Conservation (phyloP, 2,888 invertebrate genomes). For the Laothoe populi region DNA sequence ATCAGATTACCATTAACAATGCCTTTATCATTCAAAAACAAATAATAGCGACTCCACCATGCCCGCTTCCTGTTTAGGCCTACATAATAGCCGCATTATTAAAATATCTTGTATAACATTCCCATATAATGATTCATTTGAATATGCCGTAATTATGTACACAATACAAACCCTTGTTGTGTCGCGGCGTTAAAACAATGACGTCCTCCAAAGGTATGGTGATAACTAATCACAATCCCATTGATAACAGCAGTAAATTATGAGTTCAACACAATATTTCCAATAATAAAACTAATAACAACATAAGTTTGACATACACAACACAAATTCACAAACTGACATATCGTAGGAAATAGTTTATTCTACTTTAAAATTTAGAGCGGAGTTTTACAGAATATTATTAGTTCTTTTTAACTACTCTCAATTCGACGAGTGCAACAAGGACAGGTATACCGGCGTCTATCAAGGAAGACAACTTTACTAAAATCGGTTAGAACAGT, state of each 20-base stretch:
- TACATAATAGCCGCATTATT: conserved; percentile 60
- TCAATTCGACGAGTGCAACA: neutral
- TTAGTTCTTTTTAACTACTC: neutral
- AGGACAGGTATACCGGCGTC: conserved; percentile 55
- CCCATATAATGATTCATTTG: conserved; percentile 77
- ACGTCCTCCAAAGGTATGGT: conserved; percentile 40
- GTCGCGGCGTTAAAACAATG: conserved; percentile 44
- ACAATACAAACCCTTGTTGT: conserved; percentile 57
- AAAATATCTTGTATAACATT: conserved; percentile 72
- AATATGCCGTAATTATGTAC: conserved; percentile 56
- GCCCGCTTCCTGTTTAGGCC: conserved; percentile 63
- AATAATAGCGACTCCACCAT: conserved; percentile 42
- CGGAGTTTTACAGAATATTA: neutral
- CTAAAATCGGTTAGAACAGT: conserved; percentile 27
- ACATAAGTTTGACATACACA: conserved; percentile 79
- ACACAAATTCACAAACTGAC: conserved; percentile 63
- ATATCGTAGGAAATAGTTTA: conserved; percentile 49
- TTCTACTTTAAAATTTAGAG: conserved; percentile 31
- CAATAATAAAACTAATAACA: conserved; percentile 69
- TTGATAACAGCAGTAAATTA: conserved; percentile 61
- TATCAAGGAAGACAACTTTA: conserved; percentile 38
- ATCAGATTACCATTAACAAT: conserved; percentile 46
- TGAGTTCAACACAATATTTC: conserved; percentile 53
- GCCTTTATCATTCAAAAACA: conserved; percentile 36
- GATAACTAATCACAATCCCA: conserved; percentile 55